Evolutionary conservation across 2,797 vertebrate genomes (phyloP).

Genomic region (Pogoniulus pusillus): DNA sequence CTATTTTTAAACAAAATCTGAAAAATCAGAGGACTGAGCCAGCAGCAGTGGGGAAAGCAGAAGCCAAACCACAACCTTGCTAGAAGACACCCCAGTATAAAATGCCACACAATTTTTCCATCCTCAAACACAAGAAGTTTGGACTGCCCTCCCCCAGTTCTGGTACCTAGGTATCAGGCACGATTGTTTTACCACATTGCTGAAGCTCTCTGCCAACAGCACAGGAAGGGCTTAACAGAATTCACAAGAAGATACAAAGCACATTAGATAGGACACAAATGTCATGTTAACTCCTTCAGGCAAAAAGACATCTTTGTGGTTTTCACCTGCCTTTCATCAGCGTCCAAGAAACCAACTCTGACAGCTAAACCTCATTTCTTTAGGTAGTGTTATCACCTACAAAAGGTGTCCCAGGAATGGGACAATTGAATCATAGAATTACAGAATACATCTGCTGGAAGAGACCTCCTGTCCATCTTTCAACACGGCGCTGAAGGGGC

Average conservation of each 20-base stretch:
- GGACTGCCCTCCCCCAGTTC: background rate
- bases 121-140: constrained; percentile 30
- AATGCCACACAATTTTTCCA: constrained; percentile 61
- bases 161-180: constrained; percentile 50
- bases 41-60: background rate
- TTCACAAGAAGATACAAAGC: constrained; percentile 14
- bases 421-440: background rate
- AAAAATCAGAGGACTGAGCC: constrained; percentile 24
- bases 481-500: too few relatives aligned
- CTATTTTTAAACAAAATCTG: constrained; percentile 47
- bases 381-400: background rate
- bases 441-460: too few relatives aligned
- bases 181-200: constrained; percentile 51
- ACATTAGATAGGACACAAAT: background rate
- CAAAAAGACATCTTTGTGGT: background rate
- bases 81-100: constrained; percentile 39
- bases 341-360: background rate
- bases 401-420: background rate
- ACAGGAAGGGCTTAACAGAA: constrained; percentile 2
- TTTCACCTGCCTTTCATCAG: background rate
- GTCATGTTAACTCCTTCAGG: background rate
- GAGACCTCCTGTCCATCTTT: too few relatives aligned
- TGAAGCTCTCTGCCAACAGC: constrained; percentile 12
- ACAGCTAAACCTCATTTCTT: background rate
- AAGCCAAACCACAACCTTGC: constrained; percentile 54